phyloP scores from a whole-genome alignment of 2,113 vertebrate species.

The Agapornis roseicollis region DNA sequence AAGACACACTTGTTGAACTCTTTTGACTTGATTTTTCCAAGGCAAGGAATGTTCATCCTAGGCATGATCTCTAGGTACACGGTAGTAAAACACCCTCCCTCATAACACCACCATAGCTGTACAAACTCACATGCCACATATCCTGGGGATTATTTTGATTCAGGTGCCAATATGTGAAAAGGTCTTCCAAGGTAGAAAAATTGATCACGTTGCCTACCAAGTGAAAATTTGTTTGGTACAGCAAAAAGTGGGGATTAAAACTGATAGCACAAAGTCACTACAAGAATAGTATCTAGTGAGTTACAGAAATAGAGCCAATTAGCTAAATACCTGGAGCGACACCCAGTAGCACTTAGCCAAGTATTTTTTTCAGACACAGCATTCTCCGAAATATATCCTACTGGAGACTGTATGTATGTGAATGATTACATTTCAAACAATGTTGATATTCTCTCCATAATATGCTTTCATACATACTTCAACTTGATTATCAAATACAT shows the following conservation, averaged over 20 bases:
- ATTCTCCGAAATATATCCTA: neutral
- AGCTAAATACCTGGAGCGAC: neutral
- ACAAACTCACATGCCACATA: neutral
- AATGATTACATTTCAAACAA: neutral
- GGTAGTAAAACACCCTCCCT: neutral
- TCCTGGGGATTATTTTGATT: neutral
- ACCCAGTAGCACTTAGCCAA: neutral
- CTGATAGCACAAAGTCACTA: neutral
- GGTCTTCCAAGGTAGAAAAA: neutral
- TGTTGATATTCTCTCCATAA: neutral
- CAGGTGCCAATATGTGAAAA: neutral
- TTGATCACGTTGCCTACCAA: neutral
- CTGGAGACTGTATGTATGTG: neutral
- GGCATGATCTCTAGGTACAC: fast-evolving
- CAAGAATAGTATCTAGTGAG: neutral
- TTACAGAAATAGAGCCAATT: neutral
- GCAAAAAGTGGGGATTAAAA: neutral
- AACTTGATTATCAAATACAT: neutral
- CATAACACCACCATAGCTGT: neutral
- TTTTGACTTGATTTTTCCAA: neutral
- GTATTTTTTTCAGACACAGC: neutral
- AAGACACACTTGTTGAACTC: neutral
- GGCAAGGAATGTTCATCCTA: neutral
- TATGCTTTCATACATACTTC: conserved; percentile 1
- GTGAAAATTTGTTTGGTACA: neutral